These are phyloP conservation scores for Pyrochroa serraticornis DNA, from an alignment of 2,888 invertebrate genomes.

Conservation along the genomic window DNA sequence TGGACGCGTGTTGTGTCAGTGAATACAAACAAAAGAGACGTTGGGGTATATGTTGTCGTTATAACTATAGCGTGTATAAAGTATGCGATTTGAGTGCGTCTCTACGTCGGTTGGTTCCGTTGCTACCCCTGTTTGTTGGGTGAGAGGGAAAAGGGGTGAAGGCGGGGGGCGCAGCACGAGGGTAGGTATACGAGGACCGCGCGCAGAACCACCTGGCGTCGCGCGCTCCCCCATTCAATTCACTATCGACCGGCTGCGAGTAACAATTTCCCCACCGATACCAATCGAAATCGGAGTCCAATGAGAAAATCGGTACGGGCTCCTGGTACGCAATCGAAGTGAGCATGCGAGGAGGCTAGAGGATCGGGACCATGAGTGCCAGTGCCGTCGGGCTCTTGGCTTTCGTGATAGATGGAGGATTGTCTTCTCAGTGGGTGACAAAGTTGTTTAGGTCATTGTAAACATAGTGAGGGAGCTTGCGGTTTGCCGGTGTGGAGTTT, in stretches of 20 bases:
- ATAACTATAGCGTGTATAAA: neutral
- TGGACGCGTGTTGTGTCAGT: too few species aligned
- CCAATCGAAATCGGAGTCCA: slow-evolving; percentile 52
- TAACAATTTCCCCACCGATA: slow-evolving; percentile 51
- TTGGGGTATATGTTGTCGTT: too few species aligned
- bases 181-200: slow-evolving; percentile 49
- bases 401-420: slow-evolving; percentile 25
- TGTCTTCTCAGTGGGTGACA: slow-evolving; percentile 31
- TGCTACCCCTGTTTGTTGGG: slow-evolving; percentile 19
- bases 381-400: slow-evolving; percentile 37
- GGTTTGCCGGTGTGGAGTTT: slow-evolving; percentile 29
- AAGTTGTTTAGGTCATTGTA: slow-evolving; percentile 48
- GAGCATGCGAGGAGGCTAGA: slow-evolving; percentile 46
- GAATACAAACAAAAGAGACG: too few species aligned
- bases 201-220: slow-evolving; percentile 59
- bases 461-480: slow-evolving; percentile 46
- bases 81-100: slow-evolving; percentile 9
- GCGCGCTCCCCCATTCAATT: slow-evolving; percentile 59
- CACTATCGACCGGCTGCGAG: slow-evolving; percentile 59
- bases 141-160: slow-evolving; percentile 30
- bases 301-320: slow-evolving; percentile 48
- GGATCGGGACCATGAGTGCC: slow-evolving; percentile 40
- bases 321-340: slow-evolving; percentile 45
- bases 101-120: slow-evolving; percentile 3
- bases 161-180: slow-evolving; percentile 52